phyloP scores from a whole-genome alignment of 2,797 vertebrate genomes.

The Chaenodraco wilsoni region DNA sequence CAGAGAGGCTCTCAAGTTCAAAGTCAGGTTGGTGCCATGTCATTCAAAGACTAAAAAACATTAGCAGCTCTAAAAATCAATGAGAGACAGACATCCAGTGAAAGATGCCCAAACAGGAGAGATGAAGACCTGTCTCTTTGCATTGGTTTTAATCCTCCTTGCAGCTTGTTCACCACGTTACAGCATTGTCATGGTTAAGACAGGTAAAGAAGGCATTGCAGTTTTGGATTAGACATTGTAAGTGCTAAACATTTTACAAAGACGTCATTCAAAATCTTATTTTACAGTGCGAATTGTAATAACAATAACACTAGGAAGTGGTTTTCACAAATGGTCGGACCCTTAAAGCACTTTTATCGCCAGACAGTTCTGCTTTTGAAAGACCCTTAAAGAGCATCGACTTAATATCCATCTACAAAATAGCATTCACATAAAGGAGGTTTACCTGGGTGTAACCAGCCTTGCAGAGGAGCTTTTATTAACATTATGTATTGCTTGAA shows the following conservation, averaged over 20 bases:
- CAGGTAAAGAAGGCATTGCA: slow-evolving; percentile 11
- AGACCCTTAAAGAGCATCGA: slow-evolving; percentile 33
- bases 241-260: slow-evolving; percentile 17
- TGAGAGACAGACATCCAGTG: slow-evolving; percentile 21
- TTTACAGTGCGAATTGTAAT: slow-evolving; percentile 25
- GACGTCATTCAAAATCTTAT: slow-evolving; percentile 21
- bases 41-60: slow-evolving; percentile 40
- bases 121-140: slow-evolving; percentile 1
- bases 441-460: slow-evolving; percentile 10
- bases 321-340: slow-evolving; percentile 18
- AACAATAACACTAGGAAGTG: slow-evolving; percentile 13
- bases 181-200: slow-evolving; percentile 4
- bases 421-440: slow-evolving; percentile 7
- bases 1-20: slow-evolving; percentile 30
- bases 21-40: slow-evolving; percentile 21
- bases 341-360: slow-evolving; percentile 30
- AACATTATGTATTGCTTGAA: slow-evolving; percentile 26
- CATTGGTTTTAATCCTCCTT: slow-evolving; percentile 30
- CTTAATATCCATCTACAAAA: slow-evolving; percentile 26
- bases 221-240: slow-evolving; percentile 4
- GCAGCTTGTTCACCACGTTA: slow-evolving; percentile 11
- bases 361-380: slow-evolving; percentile 30
- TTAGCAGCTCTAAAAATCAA: slow-evolving; percentile 51
- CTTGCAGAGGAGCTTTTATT: slow-evolving; percentile 49
- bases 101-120: slow-evolving; percentile 28